Evolutionary conservation across 1,140 invertebrate genomes (phyloP).

Genomic region (Listronotus bonariensis): DNA sequence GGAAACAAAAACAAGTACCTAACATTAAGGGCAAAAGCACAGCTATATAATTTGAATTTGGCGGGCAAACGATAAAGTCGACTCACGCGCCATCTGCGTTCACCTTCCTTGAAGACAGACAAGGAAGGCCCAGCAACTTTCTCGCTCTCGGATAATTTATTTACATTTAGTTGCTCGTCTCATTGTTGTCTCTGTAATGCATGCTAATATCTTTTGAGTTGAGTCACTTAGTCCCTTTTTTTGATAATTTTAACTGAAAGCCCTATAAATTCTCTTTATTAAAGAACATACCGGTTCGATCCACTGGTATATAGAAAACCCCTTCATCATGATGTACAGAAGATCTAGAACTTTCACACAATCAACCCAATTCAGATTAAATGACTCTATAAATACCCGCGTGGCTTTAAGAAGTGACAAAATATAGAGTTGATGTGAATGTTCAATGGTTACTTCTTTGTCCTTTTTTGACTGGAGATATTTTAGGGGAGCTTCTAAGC

Average conservation of each 20-base stretch:
- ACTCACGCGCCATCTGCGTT: too few relatives aligned
- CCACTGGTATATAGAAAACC: slow-evolving; percentile 9
- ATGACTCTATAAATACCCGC: slow-evolving; percentile 12
- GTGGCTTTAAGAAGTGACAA: slow-evolving; percentile 12
- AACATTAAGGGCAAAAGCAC: too few relatives aligned
- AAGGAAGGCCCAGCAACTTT: too few relatives aligned
- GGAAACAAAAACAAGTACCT: too few relatives aligned
- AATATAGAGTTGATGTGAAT: background rate
- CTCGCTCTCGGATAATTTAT: too few relatives aligned
- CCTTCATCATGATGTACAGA: slow-evolving; percentile 3
- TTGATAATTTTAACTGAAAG: background rate
- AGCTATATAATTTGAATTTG: too few relatives aligned
- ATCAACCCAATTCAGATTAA: slow-evolving; percentile 23
- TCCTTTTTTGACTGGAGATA: slow-evolving; percentile 2
- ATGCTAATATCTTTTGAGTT: background rate
- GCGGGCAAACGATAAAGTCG: too few relatives aligned
- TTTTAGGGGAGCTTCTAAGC: slow-evolving; percentile 16
- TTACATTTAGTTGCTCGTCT: too few relatives aligned
- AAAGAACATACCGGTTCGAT: slow-evolving; percentile 7
- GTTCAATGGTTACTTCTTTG: slow-evolving; percentile 1
- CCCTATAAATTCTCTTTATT: background rate
- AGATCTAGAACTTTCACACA: slow-evolving; percentile 24
- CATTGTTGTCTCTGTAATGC: too few relatives aligned
- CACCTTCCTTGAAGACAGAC: too few relatives aligned
- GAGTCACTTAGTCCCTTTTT: background rate